Evolutionary conservation across 2,888 invertebrate genomes (phyloP).

Genomic region (Megamerina dolium): DNA sequence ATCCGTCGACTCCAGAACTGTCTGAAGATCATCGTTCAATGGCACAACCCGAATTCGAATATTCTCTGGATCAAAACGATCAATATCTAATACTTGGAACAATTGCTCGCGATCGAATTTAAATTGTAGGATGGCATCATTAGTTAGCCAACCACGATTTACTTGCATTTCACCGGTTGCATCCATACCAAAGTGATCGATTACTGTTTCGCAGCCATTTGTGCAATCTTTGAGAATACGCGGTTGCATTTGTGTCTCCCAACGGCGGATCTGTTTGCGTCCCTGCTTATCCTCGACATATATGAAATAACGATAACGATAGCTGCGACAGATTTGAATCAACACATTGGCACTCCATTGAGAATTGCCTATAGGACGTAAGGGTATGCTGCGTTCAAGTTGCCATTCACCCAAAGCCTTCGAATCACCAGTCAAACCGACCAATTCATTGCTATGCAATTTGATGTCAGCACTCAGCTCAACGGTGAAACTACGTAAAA

Average conservation of each 20-base stretch:
- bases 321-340: slow-evolving; percentile 55
- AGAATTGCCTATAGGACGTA: slow-evolving; percentile 26
- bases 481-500: slow-evolving; percentile 32
- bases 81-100: slow-evolving; percentile 49
- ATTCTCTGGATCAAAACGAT: slow-evolving; percentile 52
- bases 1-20: slow-evolving; percentile 2
- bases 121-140: slow-evolving; percentile 70
- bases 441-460: slow-evolving; percentile 57
- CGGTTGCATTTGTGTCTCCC: slow-evolving; percentile 54
- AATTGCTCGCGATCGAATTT: slow-evolving; percentile 71
- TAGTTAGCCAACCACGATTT: slow-evolving; percentile 78
- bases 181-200: background rate
- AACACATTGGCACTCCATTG: slow-evolving; percentile 61
- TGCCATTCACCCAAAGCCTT: slow-evolving; percentile 68
- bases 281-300: slow-evolving; percentile 37
- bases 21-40: slow-evolving; percentile 19
- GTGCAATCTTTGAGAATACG: slow-evolving; percentile 25
- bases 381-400: slow-evolving; percentile 54
- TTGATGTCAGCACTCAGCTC: slow-evolving; percentile 50
- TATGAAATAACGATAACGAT: slow-evolving; percentile 41
- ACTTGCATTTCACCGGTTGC: slow-evolving; percentile 40
- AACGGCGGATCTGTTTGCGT: slow-evolving; percentile 42
- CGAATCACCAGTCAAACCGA: slow-evolving; percentile 66
- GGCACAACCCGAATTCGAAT: slow-evolving; percentile 51
- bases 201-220: background rate